Evolutionary conservation across 2,888 invertebrate species (phyloP).

Genomic region (Steinernema carpocapsae): DNA sequence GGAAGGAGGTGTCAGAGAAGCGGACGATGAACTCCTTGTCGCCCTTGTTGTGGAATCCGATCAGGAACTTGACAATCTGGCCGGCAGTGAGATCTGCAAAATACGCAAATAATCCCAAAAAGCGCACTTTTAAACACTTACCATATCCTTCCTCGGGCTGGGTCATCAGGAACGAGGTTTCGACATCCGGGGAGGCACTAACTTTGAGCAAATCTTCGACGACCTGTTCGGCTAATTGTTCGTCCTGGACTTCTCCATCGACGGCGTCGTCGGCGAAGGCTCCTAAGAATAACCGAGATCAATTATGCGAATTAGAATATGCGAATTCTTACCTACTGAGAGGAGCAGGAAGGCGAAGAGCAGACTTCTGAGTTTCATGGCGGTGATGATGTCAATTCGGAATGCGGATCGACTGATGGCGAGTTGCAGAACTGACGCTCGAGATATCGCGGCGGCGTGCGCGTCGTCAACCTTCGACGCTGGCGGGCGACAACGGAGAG

Average conservation of each 20-base stretch:
- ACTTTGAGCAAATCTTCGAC: slow-evolving; percentile 70
- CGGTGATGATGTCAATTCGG: slow-evolving; percentile 1
- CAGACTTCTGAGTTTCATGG: slow-evolving; percentile 33
- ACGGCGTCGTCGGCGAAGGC: slow-evolving; percentile 52
- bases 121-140: background rate
- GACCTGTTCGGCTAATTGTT: slow-evolving; percentile 49
- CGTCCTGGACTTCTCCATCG: slow-evolving; percentile 62
- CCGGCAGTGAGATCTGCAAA: slow-evolving; percentile 88
- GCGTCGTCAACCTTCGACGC: background rate
- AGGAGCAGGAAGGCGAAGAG: slow-evolving; percentile 28
- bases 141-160: slow-evolving; percentile 74
- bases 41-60: slow-evolving; percentile 95
- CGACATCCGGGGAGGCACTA: slow-evolving; percentile 84
- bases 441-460: background rate
- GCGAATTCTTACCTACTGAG: slow-evolving; percentile 7
- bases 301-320: background rate
- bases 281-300: slow-evolving; percentile 5
- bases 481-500: background rate
- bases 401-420: background rate
- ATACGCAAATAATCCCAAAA: background rate
- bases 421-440: slow-evolving; percentile 14
- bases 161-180: slow-evolving; percentile 84
- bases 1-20: slow-evolving; percentile 93
- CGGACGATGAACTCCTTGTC: slow-evolving; percentile 87
- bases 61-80: slow-evolving; percentile 87